Base-by-base conservation (phyloP, 2,797 vertebrate species). In the Gouania willdenowi region DNA sequence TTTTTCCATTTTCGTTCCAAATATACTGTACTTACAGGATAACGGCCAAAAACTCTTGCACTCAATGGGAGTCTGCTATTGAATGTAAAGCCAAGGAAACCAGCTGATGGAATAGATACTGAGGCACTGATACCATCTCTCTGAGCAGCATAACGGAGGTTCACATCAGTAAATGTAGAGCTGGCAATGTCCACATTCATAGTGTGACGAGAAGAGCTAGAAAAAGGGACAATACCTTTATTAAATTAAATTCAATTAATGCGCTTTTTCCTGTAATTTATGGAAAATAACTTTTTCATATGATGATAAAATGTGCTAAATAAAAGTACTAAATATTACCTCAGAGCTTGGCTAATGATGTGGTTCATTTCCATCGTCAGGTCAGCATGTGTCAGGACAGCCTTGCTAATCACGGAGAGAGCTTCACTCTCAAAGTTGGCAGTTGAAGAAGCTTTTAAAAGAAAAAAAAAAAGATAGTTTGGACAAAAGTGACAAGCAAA, bases 321-420 rank as follows among this genome's bases (percentile, higher is more conserved):
- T 14, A 13, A 13, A 14, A 14, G 13, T 14, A 13, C 14, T 14
- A 1, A 13, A 38, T 23, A 7, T 62, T 86, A 90, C 89, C 87
- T 78, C 23, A 82, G 8, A 27, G 57, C 41, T 46, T 70, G 61
- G 42, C 25, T 65, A 38, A 82, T 29, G 24, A 71, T 52, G 47
- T 90, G 82, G 36, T 77, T 82, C 60, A 90, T 86, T 29, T 91
- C 77, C 54, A 87, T 66, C 2, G 51, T 91, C 46, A 95, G n/a
- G 39, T 93, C 93, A 45, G 60, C 53, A 41, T 97, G 91, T 17
- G 77, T 83, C 60, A 98, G 72, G 16, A 66, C 70, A 44, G 79
- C 79, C 21, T 82, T 87, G 41, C 18, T 84, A 47, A 62, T 74
- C 53, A 58, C 12, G 43, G 64, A 71, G 16, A 91, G 47, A 16